Evolutionary conservation across 2,797 vertebrate genomes (phyloP), one percentile per base, ranked within the genome.

Genomic region (Gobio occitaniae): DNA sequence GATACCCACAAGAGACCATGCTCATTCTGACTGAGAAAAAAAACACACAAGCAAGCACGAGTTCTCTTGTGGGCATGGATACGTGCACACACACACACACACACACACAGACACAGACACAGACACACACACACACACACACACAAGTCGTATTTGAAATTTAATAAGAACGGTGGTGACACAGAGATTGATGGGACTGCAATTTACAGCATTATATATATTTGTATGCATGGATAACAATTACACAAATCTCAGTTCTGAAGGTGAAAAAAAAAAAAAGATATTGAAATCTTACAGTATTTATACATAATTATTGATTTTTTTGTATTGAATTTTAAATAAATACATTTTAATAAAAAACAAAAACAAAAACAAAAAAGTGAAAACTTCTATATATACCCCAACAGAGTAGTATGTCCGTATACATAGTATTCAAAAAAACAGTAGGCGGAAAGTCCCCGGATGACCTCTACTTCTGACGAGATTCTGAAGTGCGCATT

Each of bases 1-100:
- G 50, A 84, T 71, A 70, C 25, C n/a, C 83, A 70, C 54, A 71
- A 69, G 83, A 61, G 75, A 71, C 32, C 15, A 81, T 29, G 21
- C 21, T 70, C 29, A 48, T 15, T 75, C 29, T 47, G 5, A 72
- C 29, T 32, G 2, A 47, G 13, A 74, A 10, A 80, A 32, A 15
- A 48, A 8, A 10, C 19, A 66, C n/a, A 65, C 29, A 21, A 54
- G 32, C 36, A 71, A 41, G 19, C 50, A 81, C 15, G 2, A 69
- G 16, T 29, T 66, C 8, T 48, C 25, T 29, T 32, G 38, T 44
- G 25, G 12, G 25, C 4, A 70, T 7, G 25, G 32, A 81, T 29
- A n/a, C 29, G 15, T 2, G 2, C n/a, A 3, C 68, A 70, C 32
- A 41, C 16, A 69, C 6, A 68, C 65, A 29, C 13, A 29, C 70